Evolutionary conservation across 2,797 vertebrate genomes (phyloP).

Genomic region (Champsocephalus esox): DNA sequence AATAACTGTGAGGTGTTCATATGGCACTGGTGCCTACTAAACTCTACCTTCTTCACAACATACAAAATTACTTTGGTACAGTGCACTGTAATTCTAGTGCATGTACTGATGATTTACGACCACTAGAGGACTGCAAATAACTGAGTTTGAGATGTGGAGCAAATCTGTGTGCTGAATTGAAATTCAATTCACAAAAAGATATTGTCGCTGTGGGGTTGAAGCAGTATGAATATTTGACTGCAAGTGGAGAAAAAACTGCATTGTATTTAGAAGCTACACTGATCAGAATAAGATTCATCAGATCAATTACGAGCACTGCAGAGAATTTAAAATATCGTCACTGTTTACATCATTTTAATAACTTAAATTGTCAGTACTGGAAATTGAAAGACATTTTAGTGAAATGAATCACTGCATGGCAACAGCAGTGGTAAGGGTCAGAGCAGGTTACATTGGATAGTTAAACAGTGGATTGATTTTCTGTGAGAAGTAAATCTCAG

Average conservation of each 20-base stretch:
- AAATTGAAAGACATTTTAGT: not conserved
- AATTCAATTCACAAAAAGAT: not conserved
- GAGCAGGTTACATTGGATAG: not conserved
- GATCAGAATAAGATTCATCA: not conserved
- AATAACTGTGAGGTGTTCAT: not conserved
- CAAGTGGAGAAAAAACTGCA: not conserved
- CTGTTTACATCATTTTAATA: not conserved
- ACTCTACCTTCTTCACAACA: not conserved
- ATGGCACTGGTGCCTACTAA: not conserved
- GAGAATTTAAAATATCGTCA: not conserved
- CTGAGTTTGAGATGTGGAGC: constrained; percentile 7
- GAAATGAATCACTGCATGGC: not conserved
- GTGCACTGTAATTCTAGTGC: not conserved
- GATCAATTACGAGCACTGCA: not conserved
- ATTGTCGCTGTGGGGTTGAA: not conserved
- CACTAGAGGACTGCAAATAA: constrained; percentile 62
- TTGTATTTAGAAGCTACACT: not conserved
- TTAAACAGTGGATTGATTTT: constrained; percentile 5
- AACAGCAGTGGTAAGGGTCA: not conserved
- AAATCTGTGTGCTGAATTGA: not conserved
- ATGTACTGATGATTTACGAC: constrained; percentile 34
- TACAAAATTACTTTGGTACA: not conserved
- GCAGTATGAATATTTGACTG: not conserved
- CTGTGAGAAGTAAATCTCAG: constrained; percentile 10
- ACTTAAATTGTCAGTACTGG: not conserved